Conservation (phyloP, 2,113 vertebrate species). For the Hystrix cristata region DNA sequence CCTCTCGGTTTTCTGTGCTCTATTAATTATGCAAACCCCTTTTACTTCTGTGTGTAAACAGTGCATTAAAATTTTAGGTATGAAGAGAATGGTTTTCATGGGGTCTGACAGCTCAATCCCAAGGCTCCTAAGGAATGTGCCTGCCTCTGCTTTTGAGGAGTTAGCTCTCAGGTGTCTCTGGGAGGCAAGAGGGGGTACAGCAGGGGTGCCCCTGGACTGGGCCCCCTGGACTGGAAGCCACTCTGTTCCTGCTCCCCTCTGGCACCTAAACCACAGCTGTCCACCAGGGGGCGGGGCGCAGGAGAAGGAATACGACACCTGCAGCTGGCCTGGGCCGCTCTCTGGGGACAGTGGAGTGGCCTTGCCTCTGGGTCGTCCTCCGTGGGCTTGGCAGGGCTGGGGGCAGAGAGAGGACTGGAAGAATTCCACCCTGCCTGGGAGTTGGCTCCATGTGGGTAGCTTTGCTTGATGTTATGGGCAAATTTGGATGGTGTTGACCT, state of each 20-base stretch:
- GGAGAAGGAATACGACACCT: neutral
- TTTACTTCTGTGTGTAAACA: neutral
- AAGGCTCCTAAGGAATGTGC: neutral
- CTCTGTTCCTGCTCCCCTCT: neutral
- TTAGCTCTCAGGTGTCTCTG: neutral
- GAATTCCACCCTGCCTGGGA: too few relatives aligned
- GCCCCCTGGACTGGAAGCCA: neutral
- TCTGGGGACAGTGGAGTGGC: accelerated
- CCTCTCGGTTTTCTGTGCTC: neutral
- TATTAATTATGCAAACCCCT: conserved; percentile 55
- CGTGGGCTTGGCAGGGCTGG: accelerated
- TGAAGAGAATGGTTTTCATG: conserved; percentile 33
- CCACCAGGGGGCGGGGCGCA: neutral
- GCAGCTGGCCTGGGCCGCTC: neutral
- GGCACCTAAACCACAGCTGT: neutral
- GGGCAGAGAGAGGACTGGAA: neutral
- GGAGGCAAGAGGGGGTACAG: accelerated
- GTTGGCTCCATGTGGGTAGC: neutral
- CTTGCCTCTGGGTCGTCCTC: neutral
- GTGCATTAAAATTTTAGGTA: conserved; percentile 46
- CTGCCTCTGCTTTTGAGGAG: neutral
- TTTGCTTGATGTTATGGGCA: neutral
- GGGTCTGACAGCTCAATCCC: conserved; percentile 5
- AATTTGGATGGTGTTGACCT: neutral
- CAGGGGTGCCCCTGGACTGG: neutral